Evolutionary conservation across 2,888 invertebrate genomes (phyloP).

Genomic region (Hirudinaria manillensis): DNA sequence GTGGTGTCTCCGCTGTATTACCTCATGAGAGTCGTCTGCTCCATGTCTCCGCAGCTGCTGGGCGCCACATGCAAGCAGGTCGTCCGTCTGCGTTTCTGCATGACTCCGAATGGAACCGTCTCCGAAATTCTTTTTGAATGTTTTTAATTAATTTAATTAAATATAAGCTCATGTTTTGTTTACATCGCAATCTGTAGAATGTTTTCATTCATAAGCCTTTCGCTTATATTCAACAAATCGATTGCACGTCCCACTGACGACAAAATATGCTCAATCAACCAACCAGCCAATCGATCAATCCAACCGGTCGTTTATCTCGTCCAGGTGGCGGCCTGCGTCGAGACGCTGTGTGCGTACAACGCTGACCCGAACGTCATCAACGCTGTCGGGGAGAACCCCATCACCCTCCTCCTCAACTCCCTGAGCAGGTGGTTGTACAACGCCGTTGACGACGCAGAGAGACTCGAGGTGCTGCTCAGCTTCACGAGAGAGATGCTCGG

Average conservation of each 20-base stretch:
- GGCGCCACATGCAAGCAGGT: slow-evolving; percentile 39
- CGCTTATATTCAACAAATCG: no score
- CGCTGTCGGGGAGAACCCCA: slow-evolving; percentile 40
- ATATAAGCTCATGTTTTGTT: neutral
- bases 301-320: no score
- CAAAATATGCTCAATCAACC: no score
- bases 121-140: neutral
- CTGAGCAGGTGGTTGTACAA: slow-evolving; percentile 40
- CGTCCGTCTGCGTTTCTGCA: neutral
- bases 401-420: slow-evolving; percentile 39
- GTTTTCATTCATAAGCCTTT: no score
- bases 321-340: slow-evolving; percentile 18
- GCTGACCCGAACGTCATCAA: slow-evolving; percentile 41
- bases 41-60: slow-evolving; percentile 40
- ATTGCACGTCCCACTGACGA: no score
- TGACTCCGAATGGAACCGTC: slow-evolving; percentile 13
- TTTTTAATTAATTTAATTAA: neutral
- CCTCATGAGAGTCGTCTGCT: slow-evolving; percentile 40
- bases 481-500: slow-evolving; percentile 38
- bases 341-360: slow-evolving; percentile 36
- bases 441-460: slow-evolving; percentile 37
- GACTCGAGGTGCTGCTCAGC: slow-evolving; percentile 36
- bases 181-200: no score
- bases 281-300: no score
- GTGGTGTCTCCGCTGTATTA: slow-evolving; percentile 41